Evolutionary conservation across 2,797 vertebrate species (phyloP).

Genomic region (Pangasius mekongensis): DNA sequence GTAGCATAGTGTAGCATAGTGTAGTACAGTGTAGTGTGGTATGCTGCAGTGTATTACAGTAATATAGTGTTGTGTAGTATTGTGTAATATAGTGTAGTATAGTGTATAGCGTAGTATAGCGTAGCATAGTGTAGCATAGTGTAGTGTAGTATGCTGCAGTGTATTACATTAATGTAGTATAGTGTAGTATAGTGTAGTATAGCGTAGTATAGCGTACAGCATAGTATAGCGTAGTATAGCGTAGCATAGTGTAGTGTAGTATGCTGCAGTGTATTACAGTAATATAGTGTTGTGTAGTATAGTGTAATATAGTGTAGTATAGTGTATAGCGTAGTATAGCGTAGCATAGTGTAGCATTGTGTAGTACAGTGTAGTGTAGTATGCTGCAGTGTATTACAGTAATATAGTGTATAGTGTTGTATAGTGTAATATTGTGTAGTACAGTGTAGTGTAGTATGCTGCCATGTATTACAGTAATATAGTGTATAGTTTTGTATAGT

Average conservation of each 20-base stretch:
- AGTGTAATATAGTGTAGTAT: background rate
- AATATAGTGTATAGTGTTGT: no score
- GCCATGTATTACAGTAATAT: no score
- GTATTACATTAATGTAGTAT: background rate
- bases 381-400: no score
- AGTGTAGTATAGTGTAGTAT: background rate
- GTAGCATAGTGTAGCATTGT: no score
- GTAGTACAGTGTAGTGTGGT: background rate
- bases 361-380: background rate
- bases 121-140: no score
- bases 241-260: background rate
- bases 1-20: fast-evolving
- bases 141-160: background rate
- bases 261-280: background rate
- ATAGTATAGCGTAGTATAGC: no score
- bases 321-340: background rate
- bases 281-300: no score
- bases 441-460: no score
- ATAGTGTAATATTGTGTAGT: no score
- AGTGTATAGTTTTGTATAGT: no score
- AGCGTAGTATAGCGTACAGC: background rate
- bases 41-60: background rate
- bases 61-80: no score
- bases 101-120: background rate
- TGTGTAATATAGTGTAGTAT: background rate